Evolutionary conservation across 2,888 invertebrate species (phyloP).

Genomic region (Lasiommata megera): DNA sequence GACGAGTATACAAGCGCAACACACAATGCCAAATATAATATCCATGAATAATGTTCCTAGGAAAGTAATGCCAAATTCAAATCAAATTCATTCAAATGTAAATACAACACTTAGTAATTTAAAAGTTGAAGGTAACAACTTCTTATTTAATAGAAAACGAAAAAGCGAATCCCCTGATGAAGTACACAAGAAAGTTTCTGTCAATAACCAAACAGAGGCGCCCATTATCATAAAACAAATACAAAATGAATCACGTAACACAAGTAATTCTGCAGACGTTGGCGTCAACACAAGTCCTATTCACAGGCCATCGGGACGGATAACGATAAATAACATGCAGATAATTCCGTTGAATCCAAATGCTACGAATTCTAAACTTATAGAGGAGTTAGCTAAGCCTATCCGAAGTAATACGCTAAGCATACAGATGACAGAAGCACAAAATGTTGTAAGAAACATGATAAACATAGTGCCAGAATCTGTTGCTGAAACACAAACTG

Average conservation of each 20-base stretch:
- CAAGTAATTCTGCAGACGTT: constrained; percentile 23
- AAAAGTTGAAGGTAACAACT: constrained; percentile 34
- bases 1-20: constrained; percentile 13
- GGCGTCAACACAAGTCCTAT: constrained; percentile 45
- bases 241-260: constrained; percentile 26
- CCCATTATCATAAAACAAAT: constrained; percentile 28
- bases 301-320: constrained; percentile 38
- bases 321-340: constrained; percentile 33
- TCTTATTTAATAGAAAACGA: constrained; percentile 50
- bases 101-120: constrained; percentile 22
- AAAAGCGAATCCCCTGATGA: constrained; percentile 70
- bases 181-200: constrained; percentile 38
- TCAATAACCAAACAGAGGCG: constrained; percentile 25
- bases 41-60: constrained; percentile 26
- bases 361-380: constrained; percentile 30
- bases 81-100: constrained; percentile 16
- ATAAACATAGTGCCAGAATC: constrained; percentile 11
- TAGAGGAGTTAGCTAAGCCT: constrained; percentile 33
- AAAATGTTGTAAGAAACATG: constrained; percentile 24
- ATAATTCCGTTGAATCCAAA: constrained; percentile 34
- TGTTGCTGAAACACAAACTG: constrained; percentile 27
- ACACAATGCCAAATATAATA: constrained; percentile 25
- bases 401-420: constrained; percentile 16
- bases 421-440: constrained; percentile 21
- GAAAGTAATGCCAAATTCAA: constrained; percentile 23